Base-by-base conservation (phyloP, 2,888 invertebrate species). In the Philaethria dido region DNA sequence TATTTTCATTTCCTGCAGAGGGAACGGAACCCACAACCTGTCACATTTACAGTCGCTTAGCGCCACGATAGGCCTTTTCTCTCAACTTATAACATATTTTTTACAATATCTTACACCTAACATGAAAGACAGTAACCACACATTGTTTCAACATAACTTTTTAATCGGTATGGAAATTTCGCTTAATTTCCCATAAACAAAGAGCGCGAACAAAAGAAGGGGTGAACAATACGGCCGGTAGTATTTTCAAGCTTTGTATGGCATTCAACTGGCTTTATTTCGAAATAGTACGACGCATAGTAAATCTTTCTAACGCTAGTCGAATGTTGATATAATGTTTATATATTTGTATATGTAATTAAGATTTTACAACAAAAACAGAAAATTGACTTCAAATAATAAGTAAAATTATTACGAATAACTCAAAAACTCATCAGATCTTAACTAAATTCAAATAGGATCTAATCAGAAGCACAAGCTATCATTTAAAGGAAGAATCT, bases 181-280 rank as follows among this genome's bases (percentile, higher is more conserved):
- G 66, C 71, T 71, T 71, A 69, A 71, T 71, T 66, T 69, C 68
- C 44, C 61, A 66, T 68, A 71, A 69, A 71, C 71, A 71, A 71
- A 69, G 52, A 57, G 64, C 33, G 8, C 54, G 65, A 65, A 71
- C 69, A 71, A 71, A n/a, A 68, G 69, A 71, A 69, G 25, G 62
- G 61, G 63, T 57, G 65, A 69, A 71, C 71, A 71, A 71, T 68
- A 60, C 20, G 25, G 36, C 59, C 55, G 55, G 55, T 66, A 64
- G 62, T 64, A 62, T 69, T 69, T 71, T 71, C 36, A 33, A 62
- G 64, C 64, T 67, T 65, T 69, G 69, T 71, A 68, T 59, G 50
- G 62, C 63, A 62, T 62, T 64, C 57, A 69, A 68, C 62, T 68
- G 64, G 64, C 69, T 68, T 57, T 63, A 63, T 52, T 68, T 65